Conservation (phyloP, 2,888 invertebrate genomes). For the Lacanobia oleracea region DNA sequence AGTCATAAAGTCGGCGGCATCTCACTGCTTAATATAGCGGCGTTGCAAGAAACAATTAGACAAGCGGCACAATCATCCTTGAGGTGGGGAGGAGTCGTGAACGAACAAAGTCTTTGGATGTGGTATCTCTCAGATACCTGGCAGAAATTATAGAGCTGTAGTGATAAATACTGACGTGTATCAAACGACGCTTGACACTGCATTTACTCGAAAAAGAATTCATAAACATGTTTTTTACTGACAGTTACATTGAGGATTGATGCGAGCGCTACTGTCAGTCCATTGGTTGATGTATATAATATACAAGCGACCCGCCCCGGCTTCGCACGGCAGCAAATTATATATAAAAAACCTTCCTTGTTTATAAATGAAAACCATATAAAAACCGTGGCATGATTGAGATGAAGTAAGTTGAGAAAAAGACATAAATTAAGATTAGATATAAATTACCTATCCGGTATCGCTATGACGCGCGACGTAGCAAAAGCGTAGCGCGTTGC, state of each 20-base stretch:
- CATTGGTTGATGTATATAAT: neutral
- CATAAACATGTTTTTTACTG: too few relatives aligned
- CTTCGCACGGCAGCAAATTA: too few relatives aligned
- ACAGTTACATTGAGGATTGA: too few relatives aligned
- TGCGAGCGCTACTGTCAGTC: neutral
- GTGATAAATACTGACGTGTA: neutral
- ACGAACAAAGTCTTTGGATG: constrained; percentile 68
- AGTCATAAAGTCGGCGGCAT: constrained; percentile 88
- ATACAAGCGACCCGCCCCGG: too few relatives aligned
- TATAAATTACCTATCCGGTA: neutral
- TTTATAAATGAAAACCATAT: too few relatives aligned
- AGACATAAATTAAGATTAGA: too few relatives aligned
- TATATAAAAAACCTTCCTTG: too few relatives aligned
- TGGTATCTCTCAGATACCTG: constrained; percentile 61
- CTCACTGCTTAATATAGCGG: constrained; percentile 89
- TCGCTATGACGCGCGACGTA: constrained; percentile 18
- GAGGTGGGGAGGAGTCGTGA: constrained; percentile 68
- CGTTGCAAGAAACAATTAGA: constrained; percentile 90
- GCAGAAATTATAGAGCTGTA: neutral
- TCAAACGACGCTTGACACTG: neutral
- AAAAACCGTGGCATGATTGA: too few relatives aligned
- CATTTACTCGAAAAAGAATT: neutral
- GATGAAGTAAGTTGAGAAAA: too few relatives aligned
- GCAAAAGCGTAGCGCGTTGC: constrained; percentile 9
- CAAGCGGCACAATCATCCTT: constrained; percentile 86